A percentile compares a stretch with the other conserved stretches of the same genome.
phyloP scores from a whole-genome alignment of 2,888 invertebrate genomes.

The Monochamus alternatus region DNA sequence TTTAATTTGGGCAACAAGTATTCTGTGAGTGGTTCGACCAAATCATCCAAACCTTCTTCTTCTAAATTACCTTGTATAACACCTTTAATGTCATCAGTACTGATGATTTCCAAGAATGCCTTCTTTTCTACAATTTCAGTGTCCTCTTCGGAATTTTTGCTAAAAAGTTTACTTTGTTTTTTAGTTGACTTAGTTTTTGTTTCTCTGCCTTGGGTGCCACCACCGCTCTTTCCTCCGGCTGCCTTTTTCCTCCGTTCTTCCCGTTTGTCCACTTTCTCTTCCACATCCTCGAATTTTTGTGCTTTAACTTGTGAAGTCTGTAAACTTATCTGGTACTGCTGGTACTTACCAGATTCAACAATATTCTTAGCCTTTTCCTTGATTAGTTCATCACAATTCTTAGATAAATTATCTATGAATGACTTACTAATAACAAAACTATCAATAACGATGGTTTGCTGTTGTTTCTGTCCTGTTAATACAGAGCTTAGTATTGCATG shows the following conservation, averaged over 20 bases:
- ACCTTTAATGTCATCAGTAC: conserved; percentile 79
- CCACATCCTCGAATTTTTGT: conserved; percentile 63
- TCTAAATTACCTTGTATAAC: conserved; percentile 58
- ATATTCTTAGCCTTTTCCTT: conserved; percentile 78
- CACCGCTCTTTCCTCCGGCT: conserved; percentile 89
- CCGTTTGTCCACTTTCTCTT: conserved; percentile 79
- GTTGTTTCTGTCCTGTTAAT: conserved; percentile 75
- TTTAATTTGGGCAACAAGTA: conserved; percentile 83
- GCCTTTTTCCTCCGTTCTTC: conserved; percentile 94
- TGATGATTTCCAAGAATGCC: conserved; percentile 78
- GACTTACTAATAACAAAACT: conserved; percentile 78
- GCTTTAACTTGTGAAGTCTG: conserved; percentile 69
- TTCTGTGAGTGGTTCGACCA: conserved; percentile 79
- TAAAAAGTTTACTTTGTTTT: conserved; percentile 79
- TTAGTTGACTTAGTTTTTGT: conserved; percentile 96
- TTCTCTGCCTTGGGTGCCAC: conserved; percentile 94
- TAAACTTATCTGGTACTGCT: conserved; percentile 81
- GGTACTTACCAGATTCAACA: conserved; percentile 83
- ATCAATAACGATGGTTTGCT: conserved; percentile 76
- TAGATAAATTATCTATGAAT: conserved; percentile 80
- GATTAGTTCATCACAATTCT: conserved; percentile 79
- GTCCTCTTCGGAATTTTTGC: conserved; percentile 78
- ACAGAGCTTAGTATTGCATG: conserved; percentile 80
- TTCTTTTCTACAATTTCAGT: conserved; percentile 74
- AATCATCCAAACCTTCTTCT: conserved; percentile 78